Evolutionary conservation across 1,140 invertebrate genomes (phyloP), one percentile per base, ranked within the genome.

Genomic region (Neodiprion fabricii): DNA sequence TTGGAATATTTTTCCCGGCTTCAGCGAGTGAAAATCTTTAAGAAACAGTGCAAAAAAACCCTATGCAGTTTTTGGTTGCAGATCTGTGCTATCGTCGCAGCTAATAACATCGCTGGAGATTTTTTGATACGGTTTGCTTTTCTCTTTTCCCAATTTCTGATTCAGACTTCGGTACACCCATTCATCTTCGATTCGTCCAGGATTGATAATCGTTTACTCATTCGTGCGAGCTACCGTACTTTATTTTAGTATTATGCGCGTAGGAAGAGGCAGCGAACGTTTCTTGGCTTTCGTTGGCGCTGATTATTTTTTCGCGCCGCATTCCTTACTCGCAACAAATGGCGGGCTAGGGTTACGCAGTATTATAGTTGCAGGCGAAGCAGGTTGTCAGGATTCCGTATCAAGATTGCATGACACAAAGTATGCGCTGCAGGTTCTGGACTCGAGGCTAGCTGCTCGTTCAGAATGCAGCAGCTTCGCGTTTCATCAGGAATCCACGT

Each of bases 321-420:
- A 61, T 61, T 61, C 53, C 53, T 61, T 40, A 5, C 5, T 5
- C 11, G 53, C 53, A 14, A 61, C 53, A 61, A 61, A 61, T 17
- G 53, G 8, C 11, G 53, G 53, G 11, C 11, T 61, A 14, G 4
- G 53, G 53, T 61, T 61, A 61, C 53, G 53, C n/a, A 40, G 53
- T 61, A 5, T 61, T 61, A 17, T 61, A 61, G 53, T 12, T 40
- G 28, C 28, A 40, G n/a, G 53, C 11, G 2, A 4, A 61, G 53
- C 53, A 61, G 53, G 53, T 61, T 61, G 53, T 61, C 53, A 61
- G 53, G 53, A 61, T 61, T 61, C 53, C 3, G 53, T 61, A 61
- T 61, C 53, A 61, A 61, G 53, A 61, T 61, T 61, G 53, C 53
- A 61, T 17, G 53, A 12, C 53, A 9, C 28, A 40, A 40, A 40